These are phyloP conservation scores for Leptobrachium ailaonicum DNA, from an alignment of 2,113 vertebrate genomes.

Conservation along the genomic window DNA sequence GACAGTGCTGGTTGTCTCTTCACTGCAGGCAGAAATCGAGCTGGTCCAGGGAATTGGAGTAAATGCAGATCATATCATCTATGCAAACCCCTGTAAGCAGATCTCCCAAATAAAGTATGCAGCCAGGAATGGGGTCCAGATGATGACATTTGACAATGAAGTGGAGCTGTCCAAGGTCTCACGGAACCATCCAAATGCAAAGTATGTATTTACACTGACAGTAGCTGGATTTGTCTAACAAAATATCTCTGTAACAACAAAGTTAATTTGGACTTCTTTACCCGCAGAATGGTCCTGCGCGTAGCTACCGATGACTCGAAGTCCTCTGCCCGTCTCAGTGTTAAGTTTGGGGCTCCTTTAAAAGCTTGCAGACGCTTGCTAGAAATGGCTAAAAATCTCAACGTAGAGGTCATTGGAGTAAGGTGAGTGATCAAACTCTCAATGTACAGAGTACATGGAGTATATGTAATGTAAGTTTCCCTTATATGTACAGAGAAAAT, in stretches of 20 bases:
- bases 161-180: conserved; percentile 74
- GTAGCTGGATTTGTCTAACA: background rate
- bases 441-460: too few relatives aligned
- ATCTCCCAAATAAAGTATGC: conserved; percentile 69
- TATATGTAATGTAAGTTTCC: too few relatives aligned
- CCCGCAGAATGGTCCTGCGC: conserved; percentile 68
- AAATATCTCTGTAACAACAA: too few relatives aligned
- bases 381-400: conserved; percentile 66
- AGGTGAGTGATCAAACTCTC: conserved; percentile 57
- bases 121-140: conserved; percentile 60
- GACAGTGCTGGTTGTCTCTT: background rate
- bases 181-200: conserved; percentile 68
- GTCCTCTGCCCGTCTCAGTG: conserved; percentile 53
- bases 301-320: conserved; percentile 59
- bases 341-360: conserved; percentile 63
- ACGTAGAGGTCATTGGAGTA: conserved; percentile 70
- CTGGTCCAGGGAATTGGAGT: conserved; percentile 63
- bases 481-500: too few relatives aligned
- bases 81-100: conserved; percentile 75
- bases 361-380: conserved; percentile 68
- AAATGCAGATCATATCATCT: conserved; percentile 68
- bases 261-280: conserved; percentile 15
- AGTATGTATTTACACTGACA: conserved; percentile 50
- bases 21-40: conserved; percentile 67
- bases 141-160: conserved; percentile 76